Evolutionary conservation across 2,888 invertebrate species (phyloP), one percentile per base, ranked within the genome.

Genomic region (Gryllus longicercus): DNA sequence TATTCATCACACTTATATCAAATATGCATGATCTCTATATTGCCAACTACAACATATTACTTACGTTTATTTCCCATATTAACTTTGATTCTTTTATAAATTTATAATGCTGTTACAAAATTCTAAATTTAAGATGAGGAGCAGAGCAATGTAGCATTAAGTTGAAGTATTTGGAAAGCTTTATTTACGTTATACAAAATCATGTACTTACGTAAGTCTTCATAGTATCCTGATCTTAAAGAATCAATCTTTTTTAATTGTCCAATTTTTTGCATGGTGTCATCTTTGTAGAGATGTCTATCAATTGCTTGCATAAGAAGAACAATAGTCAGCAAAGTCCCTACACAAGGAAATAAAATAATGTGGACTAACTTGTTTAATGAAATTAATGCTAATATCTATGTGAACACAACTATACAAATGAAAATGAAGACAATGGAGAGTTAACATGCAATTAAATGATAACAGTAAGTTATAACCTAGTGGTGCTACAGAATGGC

Each of bases 291-390:
- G 78, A 88, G 86, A 79, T 89, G 87, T 25, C 91, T 89, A 85
- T 94, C 91, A 79, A 96, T 90, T 84, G 94, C 93, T 84, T 94
- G 92, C 89, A 95, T 93, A 81, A 97, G 88, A 83, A 95, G 90
- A 79, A 96, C 92, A 80, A 93, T 91, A 0, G 96, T 96, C 78
- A 96, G 88, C 82, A 96, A 87, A 4, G 95, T 93, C 97, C 95
- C 95, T 95, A 88, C 51, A 88, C 87, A 81, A 78, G 77, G 80
- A 79, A 80, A 75, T 4, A 49, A 78, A 50, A 51, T 4, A 18
- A 12, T 16, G 18, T 51, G 21, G 16, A 49, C 10, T n/a, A 74
- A 51, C 25, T 14, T 51, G 51, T 75, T 12, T 50, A 50, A 76
- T 11, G 23, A 50, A 63, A 74, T 23, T 74, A 25, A 18, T 14